A percentile compares a stretch with the other conserved stretches of the same genome.
phyloP scores from a whole-genome alignment of 2,888 invertebrate genomes.

The Oligia fasciuncula region DNA sequence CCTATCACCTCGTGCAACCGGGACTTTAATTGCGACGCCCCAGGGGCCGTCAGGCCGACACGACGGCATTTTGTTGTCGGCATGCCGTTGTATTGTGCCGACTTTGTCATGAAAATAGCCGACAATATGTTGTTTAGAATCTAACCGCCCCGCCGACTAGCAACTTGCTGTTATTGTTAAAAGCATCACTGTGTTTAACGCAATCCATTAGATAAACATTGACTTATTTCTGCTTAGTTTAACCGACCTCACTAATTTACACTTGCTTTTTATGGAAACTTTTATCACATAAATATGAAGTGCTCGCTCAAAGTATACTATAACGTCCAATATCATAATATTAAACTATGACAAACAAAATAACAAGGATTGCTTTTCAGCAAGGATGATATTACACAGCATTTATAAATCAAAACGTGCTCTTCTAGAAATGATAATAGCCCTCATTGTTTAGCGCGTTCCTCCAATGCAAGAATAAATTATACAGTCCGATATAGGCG shows the following conservation, averaged over 20 bases:
- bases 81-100: constrained; percentile 76
- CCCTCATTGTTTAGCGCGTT: constrained; percentile 85
- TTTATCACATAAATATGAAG: constrained; percentile 1
- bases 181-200: constrained; percentile 57
- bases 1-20: constrained; percentile 78
- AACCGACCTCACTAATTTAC: constrained; percentile 12
- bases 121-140: constrained; percentile 76
- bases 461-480: constrained; percentile 86
- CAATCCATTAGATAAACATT: constrained; percentile 50
- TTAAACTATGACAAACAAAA: constrained; percentile 32
- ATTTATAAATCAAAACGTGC: constrained; percentile 79
- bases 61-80: constrained; percentile 82
- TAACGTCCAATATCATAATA: constrained; percentile 6
- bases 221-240: constrained; percentile 28
- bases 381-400: constrained; percentile 62
- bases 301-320: neutral
- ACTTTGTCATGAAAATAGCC: constrained; percentile 81
- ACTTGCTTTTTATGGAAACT: constrained; percentile 32
- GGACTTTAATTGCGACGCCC: constrained; percentile 86
- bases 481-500: constrained; percentile 89
- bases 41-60: constrained; percentile 84
- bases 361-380: constrained; percentile 36
- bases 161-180: constrained; percentile 67
- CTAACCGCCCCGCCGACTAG: constrained; percentile 72
- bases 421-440: constrained; percentile 82